Evolutionary conservation across 2,113 vertebrate genomes (phyloP).

Genomic region (Thymallus thymallus): DNA sequence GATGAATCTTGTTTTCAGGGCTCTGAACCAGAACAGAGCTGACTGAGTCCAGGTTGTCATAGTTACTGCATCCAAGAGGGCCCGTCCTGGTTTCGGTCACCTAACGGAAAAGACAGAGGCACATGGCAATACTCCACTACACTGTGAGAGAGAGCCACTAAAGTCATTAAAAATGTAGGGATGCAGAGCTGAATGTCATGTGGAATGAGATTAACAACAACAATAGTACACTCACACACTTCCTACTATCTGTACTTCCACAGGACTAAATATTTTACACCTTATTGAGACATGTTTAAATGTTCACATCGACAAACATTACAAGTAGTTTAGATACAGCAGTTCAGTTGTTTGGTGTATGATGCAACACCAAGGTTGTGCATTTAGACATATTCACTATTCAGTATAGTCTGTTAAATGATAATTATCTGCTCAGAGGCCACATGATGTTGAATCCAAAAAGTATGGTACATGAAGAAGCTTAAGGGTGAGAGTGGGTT

Average conservation of each 20-base stretch:
- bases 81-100: conserved; percentile 84
- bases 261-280: conserved; percentile 36
- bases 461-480: background rate
- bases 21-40: conserved; percentile 85
- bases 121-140: conserved; percentile 46
- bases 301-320: conserved; percentile 29
- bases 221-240: conserved; percentile 8
- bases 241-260: conserved; percentile 15
- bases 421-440: no score
- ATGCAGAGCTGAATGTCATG: conserved; percentile 18
- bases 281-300: conserved; percentile 37
- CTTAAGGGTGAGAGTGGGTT: background rate
- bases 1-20: conserved; percentile 84
- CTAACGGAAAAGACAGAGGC: conserved; percentile 60
- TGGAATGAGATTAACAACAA: conserved; percentile 42
- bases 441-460: no score
- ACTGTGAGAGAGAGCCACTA: conserved; percentile 22
- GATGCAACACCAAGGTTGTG: background rate
- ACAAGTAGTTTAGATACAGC: background rate
- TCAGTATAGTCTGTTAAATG: no score
- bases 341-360: no score
- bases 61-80: conserved; percentile 84
- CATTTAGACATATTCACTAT: no score
- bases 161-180: conserved; percentile 38
- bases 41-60: conserved; percentile 86